Base-by-base conservation (phyloP, 2,113 vertebrate genomes). In the Erinaceus europaeus region DNA sequence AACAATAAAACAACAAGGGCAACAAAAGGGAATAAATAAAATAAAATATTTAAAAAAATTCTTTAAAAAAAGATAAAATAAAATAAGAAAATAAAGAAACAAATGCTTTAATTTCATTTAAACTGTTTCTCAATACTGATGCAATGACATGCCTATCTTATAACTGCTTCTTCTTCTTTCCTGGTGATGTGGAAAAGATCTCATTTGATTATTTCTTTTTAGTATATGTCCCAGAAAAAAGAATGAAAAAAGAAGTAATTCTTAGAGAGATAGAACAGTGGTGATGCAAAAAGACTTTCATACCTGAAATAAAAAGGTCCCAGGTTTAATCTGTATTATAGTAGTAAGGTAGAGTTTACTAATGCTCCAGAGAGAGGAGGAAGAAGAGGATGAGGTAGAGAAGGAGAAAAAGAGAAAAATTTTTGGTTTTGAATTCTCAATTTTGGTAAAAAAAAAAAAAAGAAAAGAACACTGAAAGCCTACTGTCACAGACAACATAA, bases 371-470 rank as follows among this genome's bases (percentile, higher is more conserved):
- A n/a, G n/a, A n/a, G n/a, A n/a, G n/a, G n/a, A n/a, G n/a, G n/a
- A n/a, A n/a, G n/a, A n/a, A n/a, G n/a, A n/a, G n/a, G n/a, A n/a
- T n/a, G n/a, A n/a, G n/a, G n/a, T n/a, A n/a, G n/a, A n/a, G n/a
- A n/a, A n/a, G n/a, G n/a, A n/a, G n/a, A 55, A 23, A 9, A 55
- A 18, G 48, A 50, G 55, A 86, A 67, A 81, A 55, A 65, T 80
- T 78, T 29, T 82, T 88, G 18, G 27, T 50, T 64, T 93, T 90
- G 21, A 88, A 88, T 90, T 90, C 57, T 48, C 88, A 64, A 76
- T 88, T 36, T 69, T 78, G 73, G 85, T n/a, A n/a, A 12, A 7
- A 40, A 64, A 55, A 32, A 53, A 59, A 74, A 67, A 40, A 53
- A 8, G 9, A 38, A 18, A 59, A 29, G 59, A n/a, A n/a, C n/a